phyloP scores from a whole-genome alignment of 2,113 vertebrate genomes.

The Bos taurus region ARS-UCD2.0 NC_037332.1:89869501-89870000 shows the following conservation, averaged over 20 bases:
- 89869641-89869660: not conserved
- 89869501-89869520: not conserved
- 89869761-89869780: not conserved
- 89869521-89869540: not conserved
- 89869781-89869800: not conserved
- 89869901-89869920: not conserved
- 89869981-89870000: not conserved
- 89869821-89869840: not conserved
- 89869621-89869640: not conserved
- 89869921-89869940: not conserved
- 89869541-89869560: not conserved
- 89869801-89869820: not conserved
- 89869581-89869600: not conserved
- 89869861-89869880: not conserved
- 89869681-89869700: not conserved
- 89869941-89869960: not conserved
- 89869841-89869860: not conserved
- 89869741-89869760: not conserved
- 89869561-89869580: not conserved
- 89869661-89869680: not conserved
- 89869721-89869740: not conserved
- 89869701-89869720: too few species aligned
- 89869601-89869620: not conserved
- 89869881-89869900: not conserved
- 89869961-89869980: not conserved